Evolutionary conservation across 1,140 invertebrate genomes (phyloP), one percentile per base, ranked within the genome.

Genomic region (Drosophila ambigua): DNA sequence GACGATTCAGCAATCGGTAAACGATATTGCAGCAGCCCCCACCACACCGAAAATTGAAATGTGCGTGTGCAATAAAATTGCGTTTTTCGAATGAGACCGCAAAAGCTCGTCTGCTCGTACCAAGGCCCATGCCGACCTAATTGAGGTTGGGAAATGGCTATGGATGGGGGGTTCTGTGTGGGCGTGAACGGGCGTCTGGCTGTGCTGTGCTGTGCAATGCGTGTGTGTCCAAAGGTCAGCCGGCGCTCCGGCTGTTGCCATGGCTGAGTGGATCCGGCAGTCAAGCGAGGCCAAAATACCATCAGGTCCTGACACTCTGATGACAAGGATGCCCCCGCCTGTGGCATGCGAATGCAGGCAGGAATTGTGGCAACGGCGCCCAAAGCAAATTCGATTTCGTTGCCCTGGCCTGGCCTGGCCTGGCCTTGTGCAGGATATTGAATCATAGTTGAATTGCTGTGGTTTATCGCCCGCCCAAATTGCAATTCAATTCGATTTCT

Each of bases 321-420:
- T 74, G 71, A 65, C 60, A 65, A 28, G 35, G 53, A 50, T 26
- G 64, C 48, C 20, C 20, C 20, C 20, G 20, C 20, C 69, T 65
- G 71, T n/a, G 11, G 54, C 31, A 31, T 16, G 24, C 39, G 59
- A 51, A 39, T 41, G 7, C 48, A 16, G 15, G 41, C 16, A 23
- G 44, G 39, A 39, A 39, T 39, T 39, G n/a, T 24, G 8, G 53
- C 26, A 39, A 39, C 35, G 35, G 4, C 11, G 31, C 31, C 31
- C 0, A 46, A 72, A 66, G 76, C 62, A 83, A 83, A 83, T 82
- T 82, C 79, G 79, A 74, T 81, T 82, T 82, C 52, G 64, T 55
- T 50, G 62, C 53, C 4, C 44, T 44, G 28, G 5, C 28, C 28
- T 7, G 71, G 61, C 4, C 44, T 44, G 28, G 5, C 28, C 28